phyloP scores from a whole-genome alignment of 2,113 vertebrate genomes.

The Eublepharis macularius region DNA sequence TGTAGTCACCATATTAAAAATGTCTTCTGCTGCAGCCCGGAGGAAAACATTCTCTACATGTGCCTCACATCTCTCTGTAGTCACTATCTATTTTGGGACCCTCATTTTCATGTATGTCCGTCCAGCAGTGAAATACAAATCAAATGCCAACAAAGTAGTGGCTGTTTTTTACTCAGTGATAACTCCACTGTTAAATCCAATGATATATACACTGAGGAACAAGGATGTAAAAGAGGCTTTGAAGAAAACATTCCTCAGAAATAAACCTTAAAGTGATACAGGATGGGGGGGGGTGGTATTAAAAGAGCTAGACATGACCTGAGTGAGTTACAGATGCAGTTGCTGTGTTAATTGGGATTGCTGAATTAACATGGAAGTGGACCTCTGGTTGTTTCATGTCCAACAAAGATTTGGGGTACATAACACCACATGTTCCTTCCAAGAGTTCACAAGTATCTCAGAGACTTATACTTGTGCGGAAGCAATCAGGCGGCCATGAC shows the following conservation, averaged over 20 bases:
- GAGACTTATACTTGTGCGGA: too few relatives aligned
- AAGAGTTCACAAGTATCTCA: too few relatives aligned
- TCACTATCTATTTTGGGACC: conserved; percentile 50
- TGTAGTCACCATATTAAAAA: conserved; percentile 22
- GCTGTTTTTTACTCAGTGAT: conserved; percentile 51
- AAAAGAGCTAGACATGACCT: not conserved
- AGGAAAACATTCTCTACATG: conserved; percentile 52
- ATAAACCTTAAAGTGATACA: not conserved
- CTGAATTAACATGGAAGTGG: not conserved
- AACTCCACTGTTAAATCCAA: conserved; percentile 39
- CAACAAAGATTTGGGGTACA: not conserved
- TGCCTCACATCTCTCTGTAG: conserved; percentile 41
- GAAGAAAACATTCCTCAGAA: conserved; percentile 23
- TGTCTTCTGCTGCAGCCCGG: conserved; percentile 19
- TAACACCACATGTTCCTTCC: too few relatives aligned
- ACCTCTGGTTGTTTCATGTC: not conserved
- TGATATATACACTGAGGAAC: conserved; percentile 50
- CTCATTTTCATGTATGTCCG: conserved; percentile 52
- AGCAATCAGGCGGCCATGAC: too few relatives aligned
- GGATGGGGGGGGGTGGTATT: not conserved
- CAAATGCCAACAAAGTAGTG: conserved; percentile 34
- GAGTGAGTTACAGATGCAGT: not conserved
- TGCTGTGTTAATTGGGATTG: not conserved
- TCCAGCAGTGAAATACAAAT: conserved; percentile 38
- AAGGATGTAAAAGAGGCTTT: conserved; percentile 47